Evolutionary conservation across 37 sponge, comb jelly and placozoan species (phyloP).

Genomic region (Chondrilla cf. caribensis): DNA sequence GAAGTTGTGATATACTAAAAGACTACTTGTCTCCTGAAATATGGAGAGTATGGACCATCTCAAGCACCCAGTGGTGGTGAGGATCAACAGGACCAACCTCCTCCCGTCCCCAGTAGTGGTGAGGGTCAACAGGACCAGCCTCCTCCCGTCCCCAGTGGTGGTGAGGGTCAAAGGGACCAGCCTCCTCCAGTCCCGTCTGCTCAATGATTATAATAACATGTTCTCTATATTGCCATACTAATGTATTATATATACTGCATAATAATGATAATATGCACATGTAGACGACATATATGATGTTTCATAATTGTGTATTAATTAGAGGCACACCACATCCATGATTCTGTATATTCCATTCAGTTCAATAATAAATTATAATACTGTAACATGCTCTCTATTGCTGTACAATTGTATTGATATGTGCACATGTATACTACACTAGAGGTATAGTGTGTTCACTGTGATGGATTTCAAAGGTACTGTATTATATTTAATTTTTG

Average conservation of each 20-base stretch:
- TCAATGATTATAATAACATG: slow-evolving; percentile 43
- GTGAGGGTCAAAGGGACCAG: not conserved
- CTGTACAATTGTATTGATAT: no score
- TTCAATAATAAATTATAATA: no score
- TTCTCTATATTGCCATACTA: slow-evolving; percentile 48
- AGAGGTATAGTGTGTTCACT: no score
- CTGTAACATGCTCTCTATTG: no score
- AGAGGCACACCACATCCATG: no score
- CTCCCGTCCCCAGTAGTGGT: not conserved
- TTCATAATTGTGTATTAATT: slow-evolving; percentile 25
- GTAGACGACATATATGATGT: no score
- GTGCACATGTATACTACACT: no score
- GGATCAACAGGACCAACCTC: not conserved
- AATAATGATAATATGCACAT: not conserved
- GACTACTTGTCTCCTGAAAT: slow-evolving; percentile 42
- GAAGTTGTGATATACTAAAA: slow-evolving; percentile 32
- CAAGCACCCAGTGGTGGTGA: not conserved
- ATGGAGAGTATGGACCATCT: slow-evolving; percentile 47
- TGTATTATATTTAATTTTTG: no score
- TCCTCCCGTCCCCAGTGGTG: not conserved
- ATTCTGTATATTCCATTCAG: no score
- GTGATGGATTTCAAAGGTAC: no score
- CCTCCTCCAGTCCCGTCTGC: not conserved
- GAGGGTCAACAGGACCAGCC: slow-evolving; percentile 30
- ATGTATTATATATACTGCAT: no score